Base-by-base conservation (phyloP, 1,140 invertebrate species). In the Diabrotica undecimpunctata region DNA sequence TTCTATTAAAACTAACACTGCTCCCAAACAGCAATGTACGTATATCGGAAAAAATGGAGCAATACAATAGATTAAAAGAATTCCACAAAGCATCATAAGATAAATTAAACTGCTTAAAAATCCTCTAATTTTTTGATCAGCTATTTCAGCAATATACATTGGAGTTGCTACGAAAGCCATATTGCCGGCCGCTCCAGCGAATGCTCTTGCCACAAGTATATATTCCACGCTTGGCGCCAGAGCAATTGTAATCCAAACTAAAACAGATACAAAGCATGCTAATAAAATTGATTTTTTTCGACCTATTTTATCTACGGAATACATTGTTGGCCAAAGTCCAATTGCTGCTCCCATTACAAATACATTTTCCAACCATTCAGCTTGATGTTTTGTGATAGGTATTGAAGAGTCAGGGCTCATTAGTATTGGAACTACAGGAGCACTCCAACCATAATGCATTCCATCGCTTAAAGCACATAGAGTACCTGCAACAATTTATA, bases 341-440 rank as follows among this genome's bases (percentile, higher is more conserved):
- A 80, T 68, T 52, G 88, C 81, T 1, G 84, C 87, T 0, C 87
- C 86, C 25, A 90, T 74, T 4, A 86, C 82, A 46, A 85, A 78
- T 5, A 88, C 69, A 0, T 85, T 85, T 39, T 85, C 82, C n/a
- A 89, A 78, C 87, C 86, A 89, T 3, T 85, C 84, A 10, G 77
- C 74, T 70, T 78, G 62, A 4, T 78, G 73, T 38, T 69, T 54
- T 0, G 67, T 72, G 6, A 68, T 72, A 25, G 66, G 56, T 10
- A 83, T 54, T 69, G 75, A 79, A 8, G 59, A 60, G 52, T 73
- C 61, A 46, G 14, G 37, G 9, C 68, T 65, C 12, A 78, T 72
- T 10, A 87, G 74, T 36, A 79, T 73, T 4, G 82, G 81, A n/a
- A 87, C 70, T 0, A 85, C 81, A 0, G 87, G 85, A 0, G 87